phyloP scores from a whole-genome alignment of 2,797 vertebrate genomes.

The Alfaro cultratus region DNA sequence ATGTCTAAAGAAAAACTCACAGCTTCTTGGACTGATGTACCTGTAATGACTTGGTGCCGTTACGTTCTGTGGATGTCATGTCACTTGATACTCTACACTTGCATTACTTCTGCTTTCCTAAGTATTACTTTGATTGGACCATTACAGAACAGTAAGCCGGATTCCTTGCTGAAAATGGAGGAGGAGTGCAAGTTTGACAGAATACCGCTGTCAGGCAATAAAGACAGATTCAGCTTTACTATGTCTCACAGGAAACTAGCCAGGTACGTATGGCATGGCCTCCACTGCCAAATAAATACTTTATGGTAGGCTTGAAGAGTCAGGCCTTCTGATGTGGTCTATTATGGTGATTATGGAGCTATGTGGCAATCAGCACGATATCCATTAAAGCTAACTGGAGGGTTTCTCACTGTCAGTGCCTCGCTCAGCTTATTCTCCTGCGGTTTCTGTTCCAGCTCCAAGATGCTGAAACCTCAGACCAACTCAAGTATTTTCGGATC shows the following conservation, averaged over 20 bases:
- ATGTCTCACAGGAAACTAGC: slow-evolving; percentile 93
- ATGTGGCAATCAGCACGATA: slow-evolving; percentile 41
- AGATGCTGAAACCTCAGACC: slow-evolving; percentile 89
- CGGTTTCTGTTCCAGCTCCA: slow-evolving; percentile 83
- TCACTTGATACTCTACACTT: neutral
- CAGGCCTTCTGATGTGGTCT: slow-evolving; percentile 39
- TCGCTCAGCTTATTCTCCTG: slow-evolving; percentile 49
- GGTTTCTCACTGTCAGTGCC: slow-evolving; percentile 41
- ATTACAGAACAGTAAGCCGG: slow-evolving; percentile 96
- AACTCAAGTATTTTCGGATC: slow-evolving; percentile 93
- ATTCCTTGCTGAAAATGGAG: slow-evolving; percentile 98
- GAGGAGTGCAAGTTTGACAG: slow-evolving; percentile 94
- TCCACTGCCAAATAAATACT: slow-evolving; percentile 6
- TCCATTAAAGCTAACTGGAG: slow-evolving; percentile 56
- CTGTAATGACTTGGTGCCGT: neutral
- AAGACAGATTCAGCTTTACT: slow-evolving; percentile 94
- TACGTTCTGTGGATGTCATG: neutral
- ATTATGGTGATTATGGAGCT: slow-evolving; percentile 42
- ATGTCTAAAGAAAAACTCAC: neutral
- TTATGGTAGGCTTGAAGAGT: slow-evolving; percentile 7
- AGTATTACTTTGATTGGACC: slow-evolving; percentile 34
- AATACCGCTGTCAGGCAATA: slow-evolving; percentile 87
- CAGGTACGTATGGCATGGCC: slow-evolving; percentile 80
- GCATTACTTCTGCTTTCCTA: neutral
- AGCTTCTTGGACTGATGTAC: neutral